These are phyloP conservation scores for Arbacia lixula DNA, from an alignment of 53 echinoderm and acorn worm genomes.

Conservation along the genomic window DNA sequence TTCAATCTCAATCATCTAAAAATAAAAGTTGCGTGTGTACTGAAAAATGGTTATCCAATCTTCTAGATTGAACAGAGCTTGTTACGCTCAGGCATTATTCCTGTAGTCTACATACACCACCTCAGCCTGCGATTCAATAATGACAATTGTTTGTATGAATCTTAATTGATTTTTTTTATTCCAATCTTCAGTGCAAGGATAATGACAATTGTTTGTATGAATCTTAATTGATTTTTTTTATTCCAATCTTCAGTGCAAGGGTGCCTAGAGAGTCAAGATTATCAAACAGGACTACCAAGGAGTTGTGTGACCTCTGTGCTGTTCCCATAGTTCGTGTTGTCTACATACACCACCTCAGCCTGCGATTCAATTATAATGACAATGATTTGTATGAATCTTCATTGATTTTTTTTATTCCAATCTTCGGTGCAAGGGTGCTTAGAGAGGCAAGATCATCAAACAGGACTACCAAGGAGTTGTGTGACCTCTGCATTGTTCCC, in stretches of 20 bases:
- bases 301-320: neutral
- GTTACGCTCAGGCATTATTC: too few relatives aligned
- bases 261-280: neutral
- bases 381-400: too few relatives aligned
- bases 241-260: neutral
- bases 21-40: too few relatives aligned
- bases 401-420: too few relatives aligned
- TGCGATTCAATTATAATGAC: too few relatives aligned
- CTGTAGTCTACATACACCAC: slow-evolving; percentile 46
- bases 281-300: slow-evolving; percentile 4
- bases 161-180: neutral
- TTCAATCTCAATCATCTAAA: neutral
- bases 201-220: too few relatives aligned
- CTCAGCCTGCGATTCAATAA: slow-evolving; percentile 36
- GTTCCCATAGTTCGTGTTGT: slow-evolving; percentile 29
- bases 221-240: too few relatives aligned
- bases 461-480: neutral
- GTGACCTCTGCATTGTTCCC: neutral
- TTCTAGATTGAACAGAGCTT: too few relatives aligned
- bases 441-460: neutral
- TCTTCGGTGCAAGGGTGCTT: neutral
- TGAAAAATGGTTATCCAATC: too few relatives aligned
- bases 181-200: slow-evolving; percentile 35
- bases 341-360: slow-evolving; percentile 35
- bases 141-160: neutral